Conservation (phyloP, 37 sponge, comb jelly and placozoan genomes). For the Cladorhizidae sp. region DNA sequence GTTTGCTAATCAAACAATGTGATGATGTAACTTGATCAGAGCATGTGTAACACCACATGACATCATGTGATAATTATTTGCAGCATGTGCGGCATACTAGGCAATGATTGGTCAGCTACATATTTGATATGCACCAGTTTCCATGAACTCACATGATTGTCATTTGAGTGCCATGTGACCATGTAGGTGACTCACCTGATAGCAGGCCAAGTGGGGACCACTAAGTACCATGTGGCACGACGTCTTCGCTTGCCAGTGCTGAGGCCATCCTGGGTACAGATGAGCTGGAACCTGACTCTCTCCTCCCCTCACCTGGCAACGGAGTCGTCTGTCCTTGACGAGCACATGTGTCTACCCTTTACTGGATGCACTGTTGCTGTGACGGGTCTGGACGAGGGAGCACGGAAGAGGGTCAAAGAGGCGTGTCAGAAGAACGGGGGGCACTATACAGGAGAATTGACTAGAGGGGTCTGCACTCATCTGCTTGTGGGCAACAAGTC, state of each 20-base stretch:
- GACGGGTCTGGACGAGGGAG: slow-evolving; percentile 79
- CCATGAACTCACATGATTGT: not conserved
- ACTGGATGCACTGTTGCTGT: slow-evolving; percentile 80
- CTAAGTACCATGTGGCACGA: slow-evolving; percentile 85
- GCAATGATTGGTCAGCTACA: not conserved
- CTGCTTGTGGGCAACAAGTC: slow-evolving; percentile 65
- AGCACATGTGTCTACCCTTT: slow-evolving; percentile 69
- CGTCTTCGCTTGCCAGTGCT: slow-evolving; percentile 70
- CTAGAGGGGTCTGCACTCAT: slow-evolving; percentile 82
- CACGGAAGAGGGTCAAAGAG: slow-evolving; percentile 52
- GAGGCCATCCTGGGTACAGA: slow-evolving; percentile 79
- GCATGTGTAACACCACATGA: too few relatives aligned
- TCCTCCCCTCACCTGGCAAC: slow-evolving; percentile 25
- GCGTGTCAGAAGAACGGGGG: slow-evolving; percentile 76
- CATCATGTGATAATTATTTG: not conserved
- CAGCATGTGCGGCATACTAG: not conserved
- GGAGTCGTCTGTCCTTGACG: not conserved
- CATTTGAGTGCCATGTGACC: not conserved
- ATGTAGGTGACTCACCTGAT: slow-evolving; percentile 77
- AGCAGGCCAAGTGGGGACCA: slow-evolving; percentile 87
- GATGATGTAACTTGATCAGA: too few relatives aligned
- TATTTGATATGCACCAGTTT: not conserved
- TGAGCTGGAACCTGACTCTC: slow-evolving; percentile 57
- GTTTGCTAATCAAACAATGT: too few relatives aligned
- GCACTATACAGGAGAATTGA: slow-evolving; percentile 81